These are phyloP conservation scores for Ara ararauna DNA, from an alignment of 2,797 vertebrate genomes.

Conservation along the genomic window DNA sequence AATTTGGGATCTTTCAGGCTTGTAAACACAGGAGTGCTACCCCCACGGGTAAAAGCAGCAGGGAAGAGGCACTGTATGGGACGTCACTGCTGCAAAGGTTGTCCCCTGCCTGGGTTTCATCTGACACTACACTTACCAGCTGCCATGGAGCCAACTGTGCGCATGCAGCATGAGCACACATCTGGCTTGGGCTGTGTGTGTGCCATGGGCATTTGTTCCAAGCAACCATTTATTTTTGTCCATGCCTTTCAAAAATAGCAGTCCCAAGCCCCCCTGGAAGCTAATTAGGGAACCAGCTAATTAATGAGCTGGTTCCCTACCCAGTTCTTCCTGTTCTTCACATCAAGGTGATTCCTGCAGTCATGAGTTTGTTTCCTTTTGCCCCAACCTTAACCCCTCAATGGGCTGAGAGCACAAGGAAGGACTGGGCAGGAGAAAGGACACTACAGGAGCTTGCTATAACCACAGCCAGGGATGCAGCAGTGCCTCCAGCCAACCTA, in stretches of 20 bases:
- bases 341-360: background rate
- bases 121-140: background rate
- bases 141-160: background rate
- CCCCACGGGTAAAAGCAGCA: background rate
- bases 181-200: background rate
- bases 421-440: background rate
- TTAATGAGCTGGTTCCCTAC: slow-evolving; percentile 12
- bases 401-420: background rate
- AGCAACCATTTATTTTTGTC: background rate
- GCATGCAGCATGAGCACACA: fast-evolving
- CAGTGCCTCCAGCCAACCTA: background rate
- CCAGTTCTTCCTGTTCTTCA: background rate
- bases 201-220: background rate
- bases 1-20: background rate
- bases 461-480: background rate
- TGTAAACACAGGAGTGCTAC: background rate
- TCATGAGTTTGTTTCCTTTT: background rate
- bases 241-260: background rate
- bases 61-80: fast-evolving
- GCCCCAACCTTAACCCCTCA: background rate
- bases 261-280: background rate
- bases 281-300: slow-evolving; percentile 13
- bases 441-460: background rate
- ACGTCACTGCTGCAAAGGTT: background rate
- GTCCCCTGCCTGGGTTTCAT: background rate